Evolutionary conservation across 2,888 invertebrate genomes (phyloP).

Genomic region (Metalampra italica): DNA sequence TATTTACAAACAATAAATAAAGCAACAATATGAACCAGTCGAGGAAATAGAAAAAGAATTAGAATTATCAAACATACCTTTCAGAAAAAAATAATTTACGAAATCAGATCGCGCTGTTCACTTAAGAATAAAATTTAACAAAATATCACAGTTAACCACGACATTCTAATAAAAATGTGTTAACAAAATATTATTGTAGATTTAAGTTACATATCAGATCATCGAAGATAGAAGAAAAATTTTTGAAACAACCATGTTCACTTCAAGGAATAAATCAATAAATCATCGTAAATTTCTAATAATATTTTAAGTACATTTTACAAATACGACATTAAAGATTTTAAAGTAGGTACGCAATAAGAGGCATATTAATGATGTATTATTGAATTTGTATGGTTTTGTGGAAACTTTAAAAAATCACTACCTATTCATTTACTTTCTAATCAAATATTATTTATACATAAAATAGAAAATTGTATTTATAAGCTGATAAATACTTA

Average conservation of each 20-base stretch:
- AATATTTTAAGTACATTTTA: slow-evolving; percentile 72
- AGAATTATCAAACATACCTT: slow-evolving; percentile 40
- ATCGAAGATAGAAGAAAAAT: slow-evolving; percentile 21
- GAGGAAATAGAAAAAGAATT: slow-evolving; percentile 39
- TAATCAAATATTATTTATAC: slow-evolving; percentile 8
- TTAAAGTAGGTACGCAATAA: slow-evolving; percentile 55
- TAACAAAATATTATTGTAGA: slow-evolving; percentile 44
- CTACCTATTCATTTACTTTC: slow-evolving; percentile 28
- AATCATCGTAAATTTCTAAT: slow-evolving; percentile 41
- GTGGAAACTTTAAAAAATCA: slow-evolving; percentile 50
- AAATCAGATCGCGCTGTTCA: slow-evolving; percentile 53
- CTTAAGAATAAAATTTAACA: slow-evolving; percentile 75
- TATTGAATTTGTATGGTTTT: slow-evolving; percentile 55
- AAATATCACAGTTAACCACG: slow-evolving; percentile 79
- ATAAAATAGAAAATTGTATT: slow-evolving; percentile 36
- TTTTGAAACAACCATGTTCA: slow-evolving; percentile 21
- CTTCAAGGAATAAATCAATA: slow-evolving; percentile 32
- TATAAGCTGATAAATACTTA: slow-evolving; percentile 50
- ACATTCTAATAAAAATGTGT: slow-evolving; percentile 58
- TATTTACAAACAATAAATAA: slow-evolving; percentile 78
- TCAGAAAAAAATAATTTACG: slow-evolving; percentile 39
- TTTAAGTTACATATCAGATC: slow-evolving; percentile 27
- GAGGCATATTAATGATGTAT: slow-evolving; percentile 55
- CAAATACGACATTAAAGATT: slow-evolving; percentile 66
- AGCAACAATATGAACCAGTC: slow-evolving; percentile 63